Base-by-base conservation (phyloP, 2,113 vertebrate genomes). In the Elgaria multicarinata region DNA sequence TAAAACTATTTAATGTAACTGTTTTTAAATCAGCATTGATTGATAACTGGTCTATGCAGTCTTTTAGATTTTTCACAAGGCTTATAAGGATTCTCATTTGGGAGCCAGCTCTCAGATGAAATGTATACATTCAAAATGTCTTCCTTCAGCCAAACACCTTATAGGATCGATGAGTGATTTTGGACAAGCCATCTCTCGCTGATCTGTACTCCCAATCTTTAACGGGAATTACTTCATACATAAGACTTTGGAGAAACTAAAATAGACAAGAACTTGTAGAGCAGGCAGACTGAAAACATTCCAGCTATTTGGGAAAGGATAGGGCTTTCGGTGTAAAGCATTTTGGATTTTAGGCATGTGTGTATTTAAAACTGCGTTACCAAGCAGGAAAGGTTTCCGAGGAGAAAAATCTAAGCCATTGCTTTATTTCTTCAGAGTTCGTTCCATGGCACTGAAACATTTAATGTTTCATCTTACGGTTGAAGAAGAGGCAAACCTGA, bases 361-460 rank as follows among this genome's bases (percentile, higher is more conserved):
- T 28, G 0, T 4, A 71, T 44, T 53, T 76, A 2, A 44, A 85
- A 83, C 87, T 44, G 71, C 87, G n/a, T 16, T 62, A 0, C 83
- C 31, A 16, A 50, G 22, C 18, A 85, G 0, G 53, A 72, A 5
- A 58, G 84, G 75, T 87, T 14, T 18, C 46, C 0, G 62, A 28
- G 74, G 36, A 74, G 5, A 10, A 46, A 31, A 87, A 67, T 6
- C 18, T 62, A 88, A 28, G 26, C 88, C 74, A 77, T 33, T 42
- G 24, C 31, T 89, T 94, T 94, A 0, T 92, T 87, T 93, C 79
- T 91, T 77, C 93, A 99, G 99, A 72, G 97, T 99, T 78, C 98
- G 98, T 92, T 96, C 96, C 81, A 78, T 95, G 81, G 98, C 98
- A 24, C 94, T 98, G 78, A 98, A 98, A 83, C 98, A 99, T 83